Evolutionary conservation across 2,113 vertebrate genomes (phyloP), one percentile per base, ranked within the genome.

Genomic region (Carettochelys insculpta): DNA sequence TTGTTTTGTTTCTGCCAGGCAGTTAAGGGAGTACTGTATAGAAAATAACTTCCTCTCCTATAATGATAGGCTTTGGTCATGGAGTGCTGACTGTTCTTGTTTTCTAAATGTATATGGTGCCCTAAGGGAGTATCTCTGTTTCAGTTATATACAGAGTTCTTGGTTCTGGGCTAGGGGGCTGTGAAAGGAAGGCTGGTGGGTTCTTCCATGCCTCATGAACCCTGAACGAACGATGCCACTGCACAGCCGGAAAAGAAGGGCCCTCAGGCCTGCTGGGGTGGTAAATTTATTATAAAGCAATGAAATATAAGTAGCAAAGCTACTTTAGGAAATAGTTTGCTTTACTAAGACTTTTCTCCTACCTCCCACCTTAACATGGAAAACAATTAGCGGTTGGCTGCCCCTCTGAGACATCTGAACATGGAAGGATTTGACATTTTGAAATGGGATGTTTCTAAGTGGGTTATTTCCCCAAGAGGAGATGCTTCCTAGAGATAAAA

Each of bases 281-380:
- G 86, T 94, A 85, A 85, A 96, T 95, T 96, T 96, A 94, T 96
- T 96, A 96, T 92, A 94, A 94, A 84, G 90, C 92, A 96, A 95
- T 92, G 96, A 96, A 85, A 81, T 90, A 81, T 51, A 85, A 96
- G 92, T 77, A 95, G 93, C 94, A 97, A 97, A 96, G 90, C 95
- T 93, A 89, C 24, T 89, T 93, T 84, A 81, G 94, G 95, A 96
- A 94, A 91, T 83, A 90, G 73, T 80, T 89, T 96, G 92, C 89
- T 85, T 95, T 61, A 45, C 85, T 91, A 91, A 65, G 86, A 92
- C 85, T 87, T 82, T 52, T 83, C 20, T 91, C 92, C 88, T 88
- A 27, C 75, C 75, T n/a, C 68, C 13, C 41, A 45, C 34, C 61
- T 82, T 71, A 56, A 95, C 90, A 83, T 51, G n/a, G 48, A 73